Conservation (phyloP, 2,797 vertebrate genomes). For the Acanthurus lineatus region DNA sequence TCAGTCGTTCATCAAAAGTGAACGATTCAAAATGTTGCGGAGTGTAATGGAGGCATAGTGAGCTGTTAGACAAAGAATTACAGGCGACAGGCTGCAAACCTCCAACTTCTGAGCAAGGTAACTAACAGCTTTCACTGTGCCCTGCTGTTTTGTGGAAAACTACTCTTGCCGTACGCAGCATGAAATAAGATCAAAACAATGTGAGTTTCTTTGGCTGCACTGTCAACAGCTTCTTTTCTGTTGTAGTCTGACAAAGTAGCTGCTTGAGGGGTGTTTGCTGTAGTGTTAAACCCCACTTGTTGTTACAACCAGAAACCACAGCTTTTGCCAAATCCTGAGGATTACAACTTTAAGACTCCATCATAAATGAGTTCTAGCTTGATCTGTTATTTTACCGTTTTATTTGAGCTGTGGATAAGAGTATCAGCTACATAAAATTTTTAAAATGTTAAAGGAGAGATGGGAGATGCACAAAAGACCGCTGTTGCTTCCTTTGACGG, state of each 20-base stretch:
- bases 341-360: too few relatives aligned
- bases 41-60: background rate
- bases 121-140: background rate
- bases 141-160: too few relatives aligned
- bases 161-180: background rate
- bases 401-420: background rate
- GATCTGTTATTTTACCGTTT: background rate
- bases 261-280: too few relatives aligned
- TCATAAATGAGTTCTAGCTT: background rate
- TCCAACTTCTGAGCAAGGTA: background rate
- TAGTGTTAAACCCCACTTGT: background rate
- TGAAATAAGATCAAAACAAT: background rate
- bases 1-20: background rate
- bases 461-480: conserved; percentile 58
- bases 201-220: too few relatives aligned
- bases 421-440: background rate
- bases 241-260: too few relatives aligned
- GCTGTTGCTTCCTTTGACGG: conserved; percentile 61
- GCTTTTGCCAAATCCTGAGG: background rate
- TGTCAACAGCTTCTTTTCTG: too few relatives aligned
- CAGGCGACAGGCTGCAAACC: background rate
- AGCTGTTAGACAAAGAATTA: background rate
- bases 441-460: conserved; percentile 11
- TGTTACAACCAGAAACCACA: conserved; percentile 3
- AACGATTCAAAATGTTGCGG: background rate